Evolutionary conservation across 2,888 invertebrate genomes (phyloP).

Genomic region (Notodonta ziczac): DNA sequence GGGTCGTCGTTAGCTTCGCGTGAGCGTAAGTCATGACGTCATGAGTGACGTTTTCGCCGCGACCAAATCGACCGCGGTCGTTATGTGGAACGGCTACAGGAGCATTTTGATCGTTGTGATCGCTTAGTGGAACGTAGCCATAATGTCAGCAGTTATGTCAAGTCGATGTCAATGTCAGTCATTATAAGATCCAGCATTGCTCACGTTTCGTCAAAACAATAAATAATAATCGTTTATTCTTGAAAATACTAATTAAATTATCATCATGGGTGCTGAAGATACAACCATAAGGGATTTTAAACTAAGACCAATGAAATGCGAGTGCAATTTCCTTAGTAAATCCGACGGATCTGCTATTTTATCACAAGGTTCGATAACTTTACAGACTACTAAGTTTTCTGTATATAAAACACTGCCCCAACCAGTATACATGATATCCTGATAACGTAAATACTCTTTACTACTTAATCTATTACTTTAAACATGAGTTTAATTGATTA

Average conservation of each 20-base stretch:
- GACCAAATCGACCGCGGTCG: no score
- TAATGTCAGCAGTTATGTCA: neutral
- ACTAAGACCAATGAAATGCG: constrained; percentile 85
- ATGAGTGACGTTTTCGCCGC: no score
- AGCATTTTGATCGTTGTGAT: no score
- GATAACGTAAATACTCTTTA: neutral
- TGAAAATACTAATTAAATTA: neutral
- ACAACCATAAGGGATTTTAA: constrained; percentile 60
- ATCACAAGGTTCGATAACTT: constrained; percentile 86
- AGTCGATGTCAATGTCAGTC: neutral
- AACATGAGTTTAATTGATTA: neutral
- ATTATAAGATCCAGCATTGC: neutral
- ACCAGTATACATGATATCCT: neutral
- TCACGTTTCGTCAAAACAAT: neutral
- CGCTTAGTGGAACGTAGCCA: no score
- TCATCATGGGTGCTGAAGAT: constrained; percentile 53
- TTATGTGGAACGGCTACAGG: no score
- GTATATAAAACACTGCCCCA: neutral
- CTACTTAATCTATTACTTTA: neutral
- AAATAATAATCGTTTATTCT: neutral
- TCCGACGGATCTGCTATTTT: constrained; percentile 92
- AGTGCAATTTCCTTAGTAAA: constrained; percentile 88
- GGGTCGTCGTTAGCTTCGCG: no score
- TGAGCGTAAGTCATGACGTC: no score
- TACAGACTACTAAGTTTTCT: neutral